Base-by-base conservation (phyloP, 2,113 vertebrate species). In the Acrocephalus kingi region DNA sequence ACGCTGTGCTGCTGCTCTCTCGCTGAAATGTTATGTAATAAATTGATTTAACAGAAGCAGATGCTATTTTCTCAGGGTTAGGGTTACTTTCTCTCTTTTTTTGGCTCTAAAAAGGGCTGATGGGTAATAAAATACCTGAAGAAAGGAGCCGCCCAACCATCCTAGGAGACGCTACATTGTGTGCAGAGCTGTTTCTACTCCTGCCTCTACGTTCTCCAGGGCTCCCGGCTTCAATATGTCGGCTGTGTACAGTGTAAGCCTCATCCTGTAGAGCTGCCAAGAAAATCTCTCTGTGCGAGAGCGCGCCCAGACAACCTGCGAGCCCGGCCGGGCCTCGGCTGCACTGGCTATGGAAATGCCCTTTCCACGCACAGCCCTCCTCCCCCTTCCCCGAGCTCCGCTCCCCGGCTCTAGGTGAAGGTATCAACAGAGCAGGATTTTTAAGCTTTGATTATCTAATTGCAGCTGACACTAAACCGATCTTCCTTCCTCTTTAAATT, bases 231-330 rank as follows among this genome's bases (percentile, higher is more conserved):
- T 96, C 97, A 96, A 97, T 94, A 96, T 96, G 97, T 97, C 95
- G 94, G 97, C 96, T 84, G 93, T 91, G 98, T 97, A 98, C 98
- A 97, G 98, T 93, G 96, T 97, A 97, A 98, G 98, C 98, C 97
- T 98, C 98, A 98, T 98, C 97, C 98, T 98, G 98, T 98, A 97
- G 97, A 91, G 96, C 98, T 98, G 98, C 98, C 98, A 98, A 98
- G 97, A 97, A 98, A 97, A 98, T 98, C 89, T 95, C 98, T 98
- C 89, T 73, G 97, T 98, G 97, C 98, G 95, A 98, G 98, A 97
- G 96, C 83, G 97, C 68, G 94, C 97, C 97, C 90, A 91, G 96
- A 97, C 94, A 95, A 96, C 97, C 96, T 98, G 97, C 92, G 68
- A 93, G 95, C 94, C 68, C 85, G 52, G 95, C 96, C 96, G 91